Percentiles rank a stretch among this genome's conserved stretches.
These are phyloP conservation scores for Callithrix jacchus DNA, from an alignment of 2,113 vertebrate species.

Conservation along the genomic window DNA sequence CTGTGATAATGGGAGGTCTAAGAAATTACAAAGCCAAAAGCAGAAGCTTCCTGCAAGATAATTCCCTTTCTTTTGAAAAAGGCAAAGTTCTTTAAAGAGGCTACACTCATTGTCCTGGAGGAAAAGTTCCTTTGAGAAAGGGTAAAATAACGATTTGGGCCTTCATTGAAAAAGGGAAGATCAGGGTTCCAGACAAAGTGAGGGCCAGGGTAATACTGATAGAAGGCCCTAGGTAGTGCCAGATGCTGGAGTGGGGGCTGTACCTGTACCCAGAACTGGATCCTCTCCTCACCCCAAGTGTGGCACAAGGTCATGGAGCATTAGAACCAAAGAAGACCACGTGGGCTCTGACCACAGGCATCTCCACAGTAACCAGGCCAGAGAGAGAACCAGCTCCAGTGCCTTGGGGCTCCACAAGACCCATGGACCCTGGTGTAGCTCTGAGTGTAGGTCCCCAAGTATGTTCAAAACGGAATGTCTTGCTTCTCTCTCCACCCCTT, in stretches of 20 bases:
- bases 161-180: neutral
- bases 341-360: too few relatives aligned
- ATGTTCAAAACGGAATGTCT: neutral
- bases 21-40: neutral
- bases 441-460: neutral
- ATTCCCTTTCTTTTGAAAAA: neutral
- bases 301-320: neutral
- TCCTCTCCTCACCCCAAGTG: neutral
- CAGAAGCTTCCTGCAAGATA: neutral
- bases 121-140: neutral
- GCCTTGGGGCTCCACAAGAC: neutral
- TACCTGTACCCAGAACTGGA: too few relatives aligned
- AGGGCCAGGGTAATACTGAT: neutral
- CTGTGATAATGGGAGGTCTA: neutral
- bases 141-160: neutral
- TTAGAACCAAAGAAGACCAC: neutral
- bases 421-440: neutral
- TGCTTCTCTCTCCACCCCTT: neutral
- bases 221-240: too few relatives aligned
- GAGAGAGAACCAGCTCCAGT: neutral
- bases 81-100: neutral
- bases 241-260: too few relatives aligned
- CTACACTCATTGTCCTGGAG: neutral
- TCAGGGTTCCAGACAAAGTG: neutral
- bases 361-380: neutral